Base-by-base conservation (phyloP, 2,113 vertebrate genomes). In the Addax nasomaculatus region DNA sequence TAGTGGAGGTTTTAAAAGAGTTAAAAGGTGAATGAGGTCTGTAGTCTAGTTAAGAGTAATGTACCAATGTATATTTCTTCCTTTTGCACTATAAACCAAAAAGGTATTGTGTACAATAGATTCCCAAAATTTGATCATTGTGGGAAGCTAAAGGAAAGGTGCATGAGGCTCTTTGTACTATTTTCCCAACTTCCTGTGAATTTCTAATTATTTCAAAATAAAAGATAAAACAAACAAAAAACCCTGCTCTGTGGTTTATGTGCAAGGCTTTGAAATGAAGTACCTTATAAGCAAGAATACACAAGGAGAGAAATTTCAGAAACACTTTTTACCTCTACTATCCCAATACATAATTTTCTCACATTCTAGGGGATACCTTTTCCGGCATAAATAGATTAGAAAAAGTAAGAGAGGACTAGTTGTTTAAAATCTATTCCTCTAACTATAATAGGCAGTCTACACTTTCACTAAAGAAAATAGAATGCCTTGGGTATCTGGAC, bases 221-320 rank as follows among this genome's bases (percentile, higher is more conserved):
- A 95, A 93, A 95, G 29, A 13, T 95, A 79, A 97, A 96, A 95
- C n/a, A 95, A 95, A 43, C 10, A 76, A 96, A 96, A 93, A 92
- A 64, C 39, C 3, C 33, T 94, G 53, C 21, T 30, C 36, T 51
- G 9, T 83, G 67, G 29, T 91, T 67, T 93, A 85, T 55, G 33
- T 95, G 53, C 47, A 95, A 85, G 47, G 45, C 30, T 93, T 73
- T 73, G 33, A 95, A 67, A 55, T 90, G 29, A 95, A 21, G 23
- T 73, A 87, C 85, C 11, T 85, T 27, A 88, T 39, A 92, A 95
- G n/a, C 45, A 95, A 62, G 83, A 96, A 83, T 43, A 86, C 10
- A 80, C 30, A 93, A 96, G 36, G 10, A 89, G 88, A 70, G 8
- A 93, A 92, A 19, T 70, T 97, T 92, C 47, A 93, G 93, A 92